Conservation (phyloP, 2,113 vertebrate species). For the Opisthocomus hoazin region DNA sequence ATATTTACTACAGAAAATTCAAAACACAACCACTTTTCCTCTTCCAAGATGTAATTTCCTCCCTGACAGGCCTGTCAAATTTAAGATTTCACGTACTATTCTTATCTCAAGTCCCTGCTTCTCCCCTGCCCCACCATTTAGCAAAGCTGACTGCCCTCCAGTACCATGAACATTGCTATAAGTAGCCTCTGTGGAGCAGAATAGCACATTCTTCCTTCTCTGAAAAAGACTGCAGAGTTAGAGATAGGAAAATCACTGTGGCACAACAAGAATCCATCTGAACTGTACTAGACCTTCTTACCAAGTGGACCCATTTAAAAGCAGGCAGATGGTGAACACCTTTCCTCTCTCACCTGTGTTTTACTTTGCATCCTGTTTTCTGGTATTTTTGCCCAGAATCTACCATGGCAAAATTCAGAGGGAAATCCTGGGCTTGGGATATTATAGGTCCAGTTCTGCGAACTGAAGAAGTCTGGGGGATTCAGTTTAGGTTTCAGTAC, state of each 20-base stretch:
- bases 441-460: not conserved
- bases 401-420: not conserved
- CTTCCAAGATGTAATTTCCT: slow-evolving; percentile 61
- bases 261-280: not conserved
- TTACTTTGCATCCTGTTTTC: not conserved
- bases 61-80: slow-evolving; percentile 43
- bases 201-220: not conserved
- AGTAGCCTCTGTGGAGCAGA: slow-evolving; percentile 15
- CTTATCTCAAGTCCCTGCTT: slow-evolving; percentile 38
- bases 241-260: not conserved
- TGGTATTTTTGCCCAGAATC: not conserved
- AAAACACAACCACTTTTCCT: slow-evolving; percentile 57
- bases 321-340: not conserved
- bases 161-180: slow-evolving; percentile 12
- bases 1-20: slow-evolving; percentile 59
- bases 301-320: not conserved
- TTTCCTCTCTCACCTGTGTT: not conserved
- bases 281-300: not conserved
- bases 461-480: not conserved
- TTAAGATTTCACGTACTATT: slow-evolving; percentile 64
- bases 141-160: slow-evolving; percentile 17
- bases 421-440: not conserved
- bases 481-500: not conserved
- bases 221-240: not conserved
- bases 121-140: slow-evolving; percentile 25